Evolutionary conservation across 2,888 invertebrate genomes (phyloP).

Genomic region (Stictocephala bisonia): DNA sequence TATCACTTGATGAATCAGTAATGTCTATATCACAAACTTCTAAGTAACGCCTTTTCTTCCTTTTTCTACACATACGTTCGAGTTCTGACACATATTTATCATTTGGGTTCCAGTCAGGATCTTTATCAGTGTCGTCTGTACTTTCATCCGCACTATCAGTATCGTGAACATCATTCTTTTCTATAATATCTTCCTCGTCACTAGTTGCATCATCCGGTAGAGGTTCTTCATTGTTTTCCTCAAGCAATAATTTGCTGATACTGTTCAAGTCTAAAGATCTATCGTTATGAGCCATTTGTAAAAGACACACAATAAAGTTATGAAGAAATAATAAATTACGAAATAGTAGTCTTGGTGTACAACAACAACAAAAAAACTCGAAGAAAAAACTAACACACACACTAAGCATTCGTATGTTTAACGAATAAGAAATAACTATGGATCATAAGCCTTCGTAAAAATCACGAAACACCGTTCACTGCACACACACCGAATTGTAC

Average conservation of each 20-base stretch:
- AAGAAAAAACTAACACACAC: background rate
- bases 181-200: slow-evolving; percentile 17
- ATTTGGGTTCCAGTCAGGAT: slow-evolving; percentile 6
- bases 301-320: background rate
- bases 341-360: background rate
- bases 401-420: slow-evolving; percentile 16
- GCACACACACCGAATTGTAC: background rate
- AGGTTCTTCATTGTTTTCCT: slow-evolving; percentile 19
- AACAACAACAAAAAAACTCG: background rate
- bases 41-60: slow-evolving; percentile 18
- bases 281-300: slow-evolving; percentile 7
- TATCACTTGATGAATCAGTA: no score
- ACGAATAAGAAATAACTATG: slow-evolving; percentile 7
- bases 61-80: slow-evolving; percentile 13
- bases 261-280: slow-evolving; percentile 7
- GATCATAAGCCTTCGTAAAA: background rate
- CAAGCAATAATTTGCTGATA: slow-evolving; percentile 6
- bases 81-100: slow-evolving; percentile 1
- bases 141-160: background rate
- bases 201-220: slow-evolving; percentile 20
- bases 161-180: slow-evolving; percentile 14
- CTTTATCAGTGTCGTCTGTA: background rate
- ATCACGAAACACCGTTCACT: slow-evolving; percentile 1
- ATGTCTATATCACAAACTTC: slow-evolving; percentile 1
- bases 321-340: background rate